These are phyloP conservation scores for Eudyptes chrysolophus DNA, from an alignment of 2,113 vertebrate species.

Conservation along the genomic window DNA sequence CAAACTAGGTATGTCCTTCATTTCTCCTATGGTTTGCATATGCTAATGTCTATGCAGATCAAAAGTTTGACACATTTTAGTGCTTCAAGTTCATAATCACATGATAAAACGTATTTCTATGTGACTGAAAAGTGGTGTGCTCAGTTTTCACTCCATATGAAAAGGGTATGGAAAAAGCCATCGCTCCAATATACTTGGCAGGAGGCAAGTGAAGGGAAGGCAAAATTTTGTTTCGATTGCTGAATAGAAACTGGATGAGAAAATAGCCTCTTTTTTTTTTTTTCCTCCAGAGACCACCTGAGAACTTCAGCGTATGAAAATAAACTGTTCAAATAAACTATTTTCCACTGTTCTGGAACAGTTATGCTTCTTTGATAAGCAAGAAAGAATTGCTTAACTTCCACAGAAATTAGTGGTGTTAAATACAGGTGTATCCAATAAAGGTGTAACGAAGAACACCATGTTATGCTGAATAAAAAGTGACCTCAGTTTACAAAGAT, in stretches of 20 bases:
- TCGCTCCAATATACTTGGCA: background rate
- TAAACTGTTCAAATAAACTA: background rate
- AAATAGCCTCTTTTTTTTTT: background rate
- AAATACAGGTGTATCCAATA: background rate
- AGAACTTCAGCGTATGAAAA: background rate
- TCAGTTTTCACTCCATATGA: background rate
- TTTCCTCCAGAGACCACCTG: background rate
- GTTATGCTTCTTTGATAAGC: background rate
- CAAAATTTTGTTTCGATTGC: background rate
- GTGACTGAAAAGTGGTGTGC: background rate
- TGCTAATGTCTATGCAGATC: constrained; percentile 16
- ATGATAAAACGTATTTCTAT: background rate
- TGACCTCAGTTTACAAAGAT: background rate
- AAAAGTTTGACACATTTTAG: background rate
- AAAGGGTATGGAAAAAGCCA: background rate
- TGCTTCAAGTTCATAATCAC: background rate
- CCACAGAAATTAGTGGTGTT: background rate
- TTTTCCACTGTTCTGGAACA: background rate
- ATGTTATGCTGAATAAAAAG: background rate
- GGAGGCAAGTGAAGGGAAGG: background rate
- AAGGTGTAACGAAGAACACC: background rate
- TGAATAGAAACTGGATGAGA: background rate
- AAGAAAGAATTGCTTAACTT: background rate
- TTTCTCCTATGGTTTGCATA: constrained; percentile 36
- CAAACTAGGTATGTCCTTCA: background rate